Base-by-base conservation (phyloP, 2,888 invertebrate genomes). In the Abrostola triplasia region DNA sequence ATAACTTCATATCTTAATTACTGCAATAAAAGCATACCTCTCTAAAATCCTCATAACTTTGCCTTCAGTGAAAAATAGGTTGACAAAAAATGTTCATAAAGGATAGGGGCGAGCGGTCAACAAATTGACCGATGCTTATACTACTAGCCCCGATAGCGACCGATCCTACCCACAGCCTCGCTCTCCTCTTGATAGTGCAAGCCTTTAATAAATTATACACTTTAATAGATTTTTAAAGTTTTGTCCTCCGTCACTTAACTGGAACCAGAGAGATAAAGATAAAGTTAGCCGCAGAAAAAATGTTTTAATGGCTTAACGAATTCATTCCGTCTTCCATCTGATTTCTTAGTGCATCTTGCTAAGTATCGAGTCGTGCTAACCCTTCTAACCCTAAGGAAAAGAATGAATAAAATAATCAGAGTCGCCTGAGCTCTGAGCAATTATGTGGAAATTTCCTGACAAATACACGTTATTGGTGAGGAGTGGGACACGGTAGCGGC, bases 1-100 rank as follows among this genome's bases (percentile, higher is more conserved):
- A 89, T 89, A 85, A 89, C 83, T 84, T 83, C 84, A 87, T 92
- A 94, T 94, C 93, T 94, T 89, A 92, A 93, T 92, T 90, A 89
- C 93, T 85, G 86, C 88, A 92, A 92, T 93, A 93, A 93, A 92
- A 90, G 86, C 87, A 90, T 89, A 88, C 86, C 84, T 84, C 86
- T 85, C 86, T 87, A 87, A 86, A 88, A 92, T 88, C 85, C 91
- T 89, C 89, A 92, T 92, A 90, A 89, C 85, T 90, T 88, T 85
- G 87, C 86, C 82, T 83, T 78, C 82, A 85, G 87, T 89, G 88
- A 91, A 92, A 91, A 89, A 90, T 88, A 85, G 86, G 75, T 82
- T 75, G 77, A 88, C 85, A 88, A 90, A 91, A 92, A 92, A 89
- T 86, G 84, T 87, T 88, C 84, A 88, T 89, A 89, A 87, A 86